These are phyloP conservation scores for Dendrocincla fuliginosa DNA, from an alignment of 2,797 vertebrate genomes.

Conservation along the genomic window DNA sequence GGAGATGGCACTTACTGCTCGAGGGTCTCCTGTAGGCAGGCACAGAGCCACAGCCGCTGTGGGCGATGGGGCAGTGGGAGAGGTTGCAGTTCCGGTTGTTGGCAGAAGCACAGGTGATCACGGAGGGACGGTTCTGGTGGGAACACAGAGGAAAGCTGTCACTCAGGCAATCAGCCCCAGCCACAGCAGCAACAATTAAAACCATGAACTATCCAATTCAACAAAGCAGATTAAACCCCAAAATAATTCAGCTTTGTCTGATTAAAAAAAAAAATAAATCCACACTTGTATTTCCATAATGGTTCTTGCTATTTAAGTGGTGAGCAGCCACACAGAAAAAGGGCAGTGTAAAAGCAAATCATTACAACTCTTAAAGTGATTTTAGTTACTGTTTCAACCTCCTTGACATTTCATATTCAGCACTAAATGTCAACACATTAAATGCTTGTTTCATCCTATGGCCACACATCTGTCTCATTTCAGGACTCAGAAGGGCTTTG, in stretches of 20 bases:
- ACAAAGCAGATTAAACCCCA: fast-evolving
- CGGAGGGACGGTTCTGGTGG: slow-evolving; percentile 92
- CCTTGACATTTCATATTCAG: not conserved
- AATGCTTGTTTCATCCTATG: not conserved
- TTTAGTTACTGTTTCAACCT: not conserved
- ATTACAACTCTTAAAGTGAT: not conserved
- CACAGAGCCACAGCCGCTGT: slow-evolving; percentile 86
- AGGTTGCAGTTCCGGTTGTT: slow-evolving; percentile 96
- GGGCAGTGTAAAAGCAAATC: not conserved
- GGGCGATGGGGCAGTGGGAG: slow-evolving; percentile 91
- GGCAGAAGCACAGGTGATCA: slow-evolving; percentile 96
- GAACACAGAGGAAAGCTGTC: not conserved
- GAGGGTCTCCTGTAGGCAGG: slow-evolving; percentile 85
- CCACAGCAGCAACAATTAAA: not conserved
- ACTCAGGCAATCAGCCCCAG: not conserved
- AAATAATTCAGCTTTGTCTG: not conserved
- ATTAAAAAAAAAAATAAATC: not conserved
- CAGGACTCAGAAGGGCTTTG: not conserved
- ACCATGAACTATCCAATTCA: not conserved
- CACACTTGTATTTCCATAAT: not conserved
- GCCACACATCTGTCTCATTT: not conserved
- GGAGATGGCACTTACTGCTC: slow-evolving; percentile 81
- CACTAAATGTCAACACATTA: not conserved
- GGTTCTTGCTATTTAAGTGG: not conserved
- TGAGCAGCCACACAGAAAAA: not conserved